Percentiles rank a stretch among this genome's conserved stretches.
These are phyloP conservation scores for Agraylea sexmaculata DNA, from an alignment of 1,140 invertebrate genomes.

Conservation along the genomic window DNA sequence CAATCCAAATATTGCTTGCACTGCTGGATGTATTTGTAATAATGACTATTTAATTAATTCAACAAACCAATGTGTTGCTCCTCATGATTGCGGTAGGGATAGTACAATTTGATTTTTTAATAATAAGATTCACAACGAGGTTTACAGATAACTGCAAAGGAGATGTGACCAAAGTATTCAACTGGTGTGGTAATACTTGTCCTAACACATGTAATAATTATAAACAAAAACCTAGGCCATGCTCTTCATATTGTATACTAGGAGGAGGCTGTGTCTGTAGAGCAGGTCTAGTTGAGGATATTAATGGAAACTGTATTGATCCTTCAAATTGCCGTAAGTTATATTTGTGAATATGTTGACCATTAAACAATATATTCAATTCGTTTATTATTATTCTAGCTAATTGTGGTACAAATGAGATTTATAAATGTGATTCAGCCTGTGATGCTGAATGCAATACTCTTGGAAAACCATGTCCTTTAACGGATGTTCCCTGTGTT, in stretches of 20 bases:
- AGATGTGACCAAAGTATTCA: slow-evolving; percentile 2
- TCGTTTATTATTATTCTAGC: neutral
- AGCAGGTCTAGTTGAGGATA: slow-evolving; percentile 8
- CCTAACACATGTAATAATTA: slow-evolving; percentile 1
- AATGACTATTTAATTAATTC: neutral
- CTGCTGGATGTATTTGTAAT: too few relatives aligned
- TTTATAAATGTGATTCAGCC: too few relatives aligned
- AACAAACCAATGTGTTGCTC: neutral
- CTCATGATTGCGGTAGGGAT: neutral
- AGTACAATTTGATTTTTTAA: neutral
- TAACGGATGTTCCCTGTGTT: too few relatives aligned
- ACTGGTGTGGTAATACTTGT: neutral
- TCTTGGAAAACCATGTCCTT: too few relatives aligned
- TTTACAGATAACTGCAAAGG: neutral
- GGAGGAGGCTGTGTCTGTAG: slow-evolving; percentile 8
- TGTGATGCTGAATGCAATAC: too few relatives aligned
- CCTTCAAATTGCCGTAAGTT: slow-evolving; percentile 5
- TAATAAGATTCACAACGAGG: neutral
- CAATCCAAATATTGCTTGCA: too few relatives aligned
- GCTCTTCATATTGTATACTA: neutral
- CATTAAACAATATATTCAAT: neutral
- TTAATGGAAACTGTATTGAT: slow-evolving; percentile 4
- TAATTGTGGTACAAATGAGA: slow-evolving; percentile 25
- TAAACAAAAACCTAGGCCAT: neutral
- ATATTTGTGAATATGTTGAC: slow-evolving; percentile 1